phyloP scores from a whole-genome alignment of 1,140 invertebrate genomes.

The Stegodyphus mimosarum region DNA sequence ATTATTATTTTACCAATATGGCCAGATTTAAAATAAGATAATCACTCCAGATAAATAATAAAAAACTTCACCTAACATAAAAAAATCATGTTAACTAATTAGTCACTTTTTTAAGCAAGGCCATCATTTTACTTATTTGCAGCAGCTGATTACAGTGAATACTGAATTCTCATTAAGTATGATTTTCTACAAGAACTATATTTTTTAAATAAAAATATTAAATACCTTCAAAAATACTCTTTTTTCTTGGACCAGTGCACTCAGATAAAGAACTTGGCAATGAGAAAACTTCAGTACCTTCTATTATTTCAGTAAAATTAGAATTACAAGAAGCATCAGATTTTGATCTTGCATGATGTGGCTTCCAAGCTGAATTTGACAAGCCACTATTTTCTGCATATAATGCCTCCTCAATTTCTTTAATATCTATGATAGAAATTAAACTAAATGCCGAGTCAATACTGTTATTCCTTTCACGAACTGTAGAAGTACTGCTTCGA shows the following conservation, averaged over 20 bases:
- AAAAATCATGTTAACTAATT: not conserved
- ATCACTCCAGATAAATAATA: not conserved
- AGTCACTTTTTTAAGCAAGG: not conserved
- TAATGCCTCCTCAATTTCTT: slow-evolving; percentile 16
- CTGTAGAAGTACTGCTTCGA: slow-evolving; percentile 36
- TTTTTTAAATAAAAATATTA: not conserved
- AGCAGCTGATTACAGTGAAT: not conserved
- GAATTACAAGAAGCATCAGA: slow-evolving; percentile 25
- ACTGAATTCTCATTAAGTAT: not conserved
- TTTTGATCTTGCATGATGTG: slow-evolving; percentile 46
- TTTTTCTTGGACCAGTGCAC: not conserved
- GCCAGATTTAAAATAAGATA: not conserved
- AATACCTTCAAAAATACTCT: slow-evolving; percentile 56
- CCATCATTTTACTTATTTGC: not conserved
- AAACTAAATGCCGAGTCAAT: slow-evolving; percentile 30
- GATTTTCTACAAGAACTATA: not conserved
- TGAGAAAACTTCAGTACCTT: slow-evolving; percentile 24
- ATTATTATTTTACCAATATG: no score
- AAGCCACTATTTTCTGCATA: not conserved
- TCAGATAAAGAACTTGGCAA: slow-evolving; percentile 42
- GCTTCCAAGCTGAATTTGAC: not conserved
- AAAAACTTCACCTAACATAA: not conserved
- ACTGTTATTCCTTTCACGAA: slow-evolving; percentile 27
- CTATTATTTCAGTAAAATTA: not conserved
- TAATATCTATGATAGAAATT: slow-evolving; percentile 31